Conservation (phyloP, 2,888 invertebrate species). For the Aphrophora alni region DNA sequence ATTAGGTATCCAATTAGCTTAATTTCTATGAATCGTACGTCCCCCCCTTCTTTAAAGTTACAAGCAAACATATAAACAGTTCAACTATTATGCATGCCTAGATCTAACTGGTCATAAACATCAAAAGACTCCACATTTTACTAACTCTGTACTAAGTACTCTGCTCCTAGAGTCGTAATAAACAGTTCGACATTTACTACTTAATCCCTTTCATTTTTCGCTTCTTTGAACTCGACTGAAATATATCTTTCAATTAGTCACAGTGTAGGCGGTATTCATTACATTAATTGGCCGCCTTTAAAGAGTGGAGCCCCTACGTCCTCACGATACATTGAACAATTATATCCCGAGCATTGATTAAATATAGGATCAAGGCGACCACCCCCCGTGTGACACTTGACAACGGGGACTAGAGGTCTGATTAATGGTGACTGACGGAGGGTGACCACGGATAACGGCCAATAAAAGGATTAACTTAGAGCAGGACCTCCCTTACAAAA, state of each 20-base stretch:
- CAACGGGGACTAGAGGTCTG: background rate
- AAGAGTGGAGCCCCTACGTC: background rate
- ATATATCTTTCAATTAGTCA: background rate
- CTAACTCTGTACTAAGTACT: too few species aligned
- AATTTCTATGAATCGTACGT: too few species aligned
- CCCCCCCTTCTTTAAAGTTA: too few species aligned
- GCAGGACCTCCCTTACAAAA: background rate
- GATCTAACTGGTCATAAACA: too few species aligned
- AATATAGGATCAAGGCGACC: background rate
- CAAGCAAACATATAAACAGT: too few species aligned
- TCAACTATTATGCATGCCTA: too few species aligned
- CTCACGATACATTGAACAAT: constrained; percentile 3
- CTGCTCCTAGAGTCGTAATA: too few species aligned
- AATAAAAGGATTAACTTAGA: background rate
- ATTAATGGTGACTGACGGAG: background rate
- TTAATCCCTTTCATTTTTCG: background rate
- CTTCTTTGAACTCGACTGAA: background rate
- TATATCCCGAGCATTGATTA: background rate
- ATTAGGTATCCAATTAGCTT: too few species aligned
- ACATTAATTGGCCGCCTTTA: background rate
- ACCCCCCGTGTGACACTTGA: background rate
- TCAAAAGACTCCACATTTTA: too few species aligned
- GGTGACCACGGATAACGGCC: constrained; percentile 6
- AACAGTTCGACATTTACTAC: background rate
- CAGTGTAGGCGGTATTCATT: background rate